phyloP scores from a whole-genome alignment of 2,113 vertebrate genomes.

The Nicator chloris region DNA sequence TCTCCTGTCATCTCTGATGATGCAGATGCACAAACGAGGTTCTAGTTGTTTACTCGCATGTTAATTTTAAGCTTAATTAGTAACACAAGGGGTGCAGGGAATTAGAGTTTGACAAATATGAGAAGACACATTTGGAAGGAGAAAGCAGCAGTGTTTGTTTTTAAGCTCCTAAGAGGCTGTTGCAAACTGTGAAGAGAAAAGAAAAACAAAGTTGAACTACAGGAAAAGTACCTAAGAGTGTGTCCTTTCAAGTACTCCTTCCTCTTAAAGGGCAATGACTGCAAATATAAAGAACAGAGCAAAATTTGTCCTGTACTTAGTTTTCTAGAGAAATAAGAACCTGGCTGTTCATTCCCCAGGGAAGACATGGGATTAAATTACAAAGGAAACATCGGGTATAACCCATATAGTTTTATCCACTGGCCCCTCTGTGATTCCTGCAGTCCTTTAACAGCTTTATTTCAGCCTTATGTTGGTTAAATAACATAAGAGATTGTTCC shows the following conservation, averaged over 20 bases:
- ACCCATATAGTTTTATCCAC: background rate
- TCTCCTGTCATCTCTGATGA: conserved; percentile 36
- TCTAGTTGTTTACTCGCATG: conserved; percentile 41
- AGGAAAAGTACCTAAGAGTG: background rate
- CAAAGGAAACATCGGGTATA: background rate
- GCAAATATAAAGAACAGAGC: background rate
- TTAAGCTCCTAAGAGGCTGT: conserved; percentile 17
- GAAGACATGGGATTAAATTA: background rate
- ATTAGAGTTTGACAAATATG: conserved; percentile 49
- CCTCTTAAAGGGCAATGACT: background rate
- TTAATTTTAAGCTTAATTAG: conserved; percentile 64
- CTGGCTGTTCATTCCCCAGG: background rate
- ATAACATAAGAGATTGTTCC: background rate
- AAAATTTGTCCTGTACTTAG: background rate
- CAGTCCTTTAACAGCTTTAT: background rate
- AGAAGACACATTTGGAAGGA: conserved; percentile 10
- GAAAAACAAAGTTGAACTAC: conserved; percentile 12
- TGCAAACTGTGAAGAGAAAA: background rate
- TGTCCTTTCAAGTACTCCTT: background rate
- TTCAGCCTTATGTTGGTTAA: background rate
- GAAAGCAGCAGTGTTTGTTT: conserved; percentile 7
- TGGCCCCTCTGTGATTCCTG: background rate
- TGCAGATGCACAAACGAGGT: conserved; percentile 24
- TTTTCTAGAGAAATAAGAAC: background rate
- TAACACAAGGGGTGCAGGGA: conserved; percentile 33